Conservation (phyloP, 2,113 vertebrate species). For the Aythya baeri region DNA sequence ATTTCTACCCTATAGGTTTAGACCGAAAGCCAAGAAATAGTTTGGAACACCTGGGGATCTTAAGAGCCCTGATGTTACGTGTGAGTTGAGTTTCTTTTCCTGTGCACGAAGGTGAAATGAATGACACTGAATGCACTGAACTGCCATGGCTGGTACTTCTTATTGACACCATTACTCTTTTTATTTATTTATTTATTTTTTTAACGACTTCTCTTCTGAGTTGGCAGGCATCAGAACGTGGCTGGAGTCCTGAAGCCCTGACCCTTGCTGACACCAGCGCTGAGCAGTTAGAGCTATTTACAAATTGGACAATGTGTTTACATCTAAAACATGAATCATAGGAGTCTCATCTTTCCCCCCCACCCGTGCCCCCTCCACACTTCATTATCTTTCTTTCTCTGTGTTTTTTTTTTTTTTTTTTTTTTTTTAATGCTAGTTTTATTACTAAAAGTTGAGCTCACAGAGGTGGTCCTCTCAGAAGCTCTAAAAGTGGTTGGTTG, state of each 20-base stretch:
- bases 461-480: constrained; percentile 29
- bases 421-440: constrained; percentile 6
- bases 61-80: background rate
- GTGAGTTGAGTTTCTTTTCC: background rate
- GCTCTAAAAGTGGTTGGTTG: background rate
- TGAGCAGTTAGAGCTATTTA: background rate
- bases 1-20: background rate
- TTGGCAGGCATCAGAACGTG: background rate
- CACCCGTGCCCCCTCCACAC: accelerated
- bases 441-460: constrained; percentile 7
- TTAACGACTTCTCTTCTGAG: background rate
- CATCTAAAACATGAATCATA: background rate
- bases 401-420: background rate
- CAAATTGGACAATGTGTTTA: background rate
- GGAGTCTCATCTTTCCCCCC: background rate
- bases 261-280: background rate
- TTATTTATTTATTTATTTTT: no score
- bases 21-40: background rate
- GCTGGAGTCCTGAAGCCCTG: background rate
- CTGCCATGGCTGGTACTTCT: background rate
- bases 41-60: background rate
- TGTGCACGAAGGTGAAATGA: background rate
- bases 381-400: background rate
- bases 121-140: background rate
- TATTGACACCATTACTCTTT: background rate